Percentiles rank a stretch among this genome's conserved stretches.
Evolutionary conservation across 2,888 invertebrate species (phyloP).

Genomic region (Dusona sp.): DNA sequence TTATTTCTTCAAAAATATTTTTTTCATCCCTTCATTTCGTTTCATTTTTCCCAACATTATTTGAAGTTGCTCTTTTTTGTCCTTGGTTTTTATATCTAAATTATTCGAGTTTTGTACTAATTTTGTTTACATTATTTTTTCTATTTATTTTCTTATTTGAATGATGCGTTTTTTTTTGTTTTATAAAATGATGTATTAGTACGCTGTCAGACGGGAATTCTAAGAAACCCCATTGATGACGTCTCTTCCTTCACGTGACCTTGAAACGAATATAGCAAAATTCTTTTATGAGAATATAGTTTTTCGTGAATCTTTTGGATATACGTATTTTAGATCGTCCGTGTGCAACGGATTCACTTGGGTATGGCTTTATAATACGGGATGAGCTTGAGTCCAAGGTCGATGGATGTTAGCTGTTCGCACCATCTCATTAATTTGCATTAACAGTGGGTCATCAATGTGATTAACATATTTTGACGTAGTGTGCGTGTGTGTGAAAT

Average conservation of each 20-base stretch:
- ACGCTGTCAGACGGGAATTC: not conserved
- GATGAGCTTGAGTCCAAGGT: conserved; percentile 27
- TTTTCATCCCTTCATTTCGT: not conserved
- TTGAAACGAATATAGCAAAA: not conserved
- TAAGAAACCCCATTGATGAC: not conserved
- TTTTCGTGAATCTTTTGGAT: not conserved
- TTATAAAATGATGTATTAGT: not conserved
- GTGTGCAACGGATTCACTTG: not conserved
- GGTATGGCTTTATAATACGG: not conserved
- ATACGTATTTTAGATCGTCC: not conserved
- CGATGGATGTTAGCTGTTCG: conserved; percentile 23
- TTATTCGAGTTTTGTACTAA: not conserved
- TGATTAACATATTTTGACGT: conserved; percentile 33
- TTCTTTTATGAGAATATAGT: not conserved
- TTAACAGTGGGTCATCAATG: conserved; percentile 57
- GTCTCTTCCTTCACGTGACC: not conserved
- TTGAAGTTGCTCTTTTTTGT: too few relatives aligned
- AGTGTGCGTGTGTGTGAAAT: conserved; percentile 18
- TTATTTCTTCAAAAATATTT: not conserved
- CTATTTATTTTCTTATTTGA: not conserved
- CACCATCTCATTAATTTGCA: conserved; percentile 54
- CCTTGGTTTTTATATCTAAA: not conserved
- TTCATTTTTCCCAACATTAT: not conserved
- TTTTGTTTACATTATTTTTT: not conserved
- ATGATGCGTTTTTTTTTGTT: not conserved